Base-by-base conservation (phyloP, 2,113 vertebrate genomes). In the Nansenia antarctica region DNA sequence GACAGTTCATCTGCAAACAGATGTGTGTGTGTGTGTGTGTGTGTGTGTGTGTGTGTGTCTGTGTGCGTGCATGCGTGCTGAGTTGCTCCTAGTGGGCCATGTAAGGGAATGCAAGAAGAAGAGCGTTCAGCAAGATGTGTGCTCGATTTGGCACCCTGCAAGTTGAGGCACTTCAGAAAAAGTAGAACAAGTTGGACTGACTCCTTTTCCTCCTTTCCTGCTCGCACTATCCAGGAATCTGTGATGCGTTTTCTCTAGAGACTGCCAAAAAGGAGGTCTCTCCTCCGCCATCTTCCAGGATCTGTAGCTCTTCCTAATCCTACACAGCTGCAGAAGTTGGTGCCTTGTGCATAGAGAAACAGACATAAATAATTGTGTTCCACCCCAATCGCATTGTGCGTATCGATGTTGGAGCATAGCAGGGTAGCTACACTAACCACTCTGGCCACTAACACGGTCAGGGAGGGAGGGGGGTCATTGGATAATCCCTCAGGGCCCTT, bases 401-500 rank as follows among this genome's bases (percentile, higher is more conserved):
- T 12, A 15, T 27, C 20, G 0, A 11, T 18, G 54, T 27, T 29
- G 0, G 29, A 30, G 11, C 7, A 30, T 15, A 30, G 27, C 14
- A 30, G 9, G 15, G 3, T 27, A 29, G 29, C 55, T 18, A 14
- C 55, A 58, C 14, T 55, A 77, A 69, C 74, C 78, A 55, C 24
- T 74, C 53, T 72, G 32, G 61, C 55, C 73, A 8, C 74, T 66
- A 73, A 72, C 39, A 5, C 86, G 79, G 83, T 83, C 86, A 87
- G 60, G n/a, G 59, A 59, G 76, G 72, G 52, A 4, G 52, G 34
- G 60, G 49, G 52, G 65, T 69, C 72, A 88, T 80, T 45, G 59
- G 79, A 82, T 82, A 88, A 69, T 76, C 83, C 79, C 82, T 69
- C 29, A 64, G 83, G 81, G 72, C 74, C 78, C 78, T 83, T 84